Evolutionary conservation across 1,140 invertebrate genomes (phyloP).

Genomic region (Lethocerus indicus): DNA sequence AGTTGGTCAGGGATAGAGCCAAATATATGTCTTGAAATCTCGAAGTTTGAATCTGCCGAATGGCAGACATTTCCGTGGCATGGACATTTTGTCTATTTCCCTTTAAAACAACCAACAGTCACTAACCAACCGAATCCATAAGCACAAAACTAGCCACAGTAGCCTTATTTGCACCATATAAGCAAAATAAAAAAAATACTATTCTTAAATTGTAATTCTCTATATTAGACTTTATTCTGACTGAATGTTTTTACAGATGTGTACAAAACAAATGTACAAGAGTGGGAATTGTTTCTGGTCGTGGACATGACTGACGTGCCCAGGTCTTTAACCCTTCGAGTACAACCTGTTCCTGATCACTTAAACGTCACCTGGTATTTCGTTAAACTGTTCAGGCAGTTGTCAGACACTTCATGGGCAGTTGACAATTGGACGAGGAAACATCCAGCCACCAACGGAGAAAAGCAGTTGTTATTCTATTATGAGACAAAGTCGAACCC

Average conservation of each 20-base stretch:
- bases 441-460: background rate
- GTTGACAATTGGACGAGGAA: background rate
- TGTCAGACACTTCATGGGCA: conserved; percentile 1
- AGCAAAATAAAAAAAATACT: no score
- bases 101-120: no score
- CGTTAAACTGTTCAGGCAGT: background rate
- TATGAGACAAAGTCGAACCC: conserved; percentile 6
- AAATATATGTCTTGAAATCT: no score
- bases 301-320: conserved; percentile 8
- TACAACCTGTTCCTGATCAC: conserved; percentile 4
- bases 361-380: conserved; percentile 4
- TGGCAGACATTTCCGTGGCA: no score
- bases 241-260: background rate
- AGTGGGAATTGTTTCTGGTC: conserved; percentile 7
- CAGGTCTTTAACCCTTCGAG: background rate
- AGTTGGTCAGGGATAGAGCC: no score
- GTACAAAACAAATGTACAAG: background rate
- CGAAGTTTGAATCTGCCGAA: no score
- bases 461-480: conserved; percentile 1
- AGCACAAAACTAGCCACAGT: no score
- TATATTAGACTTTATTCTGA: background rate
- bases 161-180: no score
- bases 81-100: no score
- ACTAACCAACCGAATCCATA: no score
- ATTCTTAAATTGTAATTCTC: background rate